phyloP scores from a whole-genome alignment of 2,888 invertebrate species.

The Pristionchus arcanus region DNA sequence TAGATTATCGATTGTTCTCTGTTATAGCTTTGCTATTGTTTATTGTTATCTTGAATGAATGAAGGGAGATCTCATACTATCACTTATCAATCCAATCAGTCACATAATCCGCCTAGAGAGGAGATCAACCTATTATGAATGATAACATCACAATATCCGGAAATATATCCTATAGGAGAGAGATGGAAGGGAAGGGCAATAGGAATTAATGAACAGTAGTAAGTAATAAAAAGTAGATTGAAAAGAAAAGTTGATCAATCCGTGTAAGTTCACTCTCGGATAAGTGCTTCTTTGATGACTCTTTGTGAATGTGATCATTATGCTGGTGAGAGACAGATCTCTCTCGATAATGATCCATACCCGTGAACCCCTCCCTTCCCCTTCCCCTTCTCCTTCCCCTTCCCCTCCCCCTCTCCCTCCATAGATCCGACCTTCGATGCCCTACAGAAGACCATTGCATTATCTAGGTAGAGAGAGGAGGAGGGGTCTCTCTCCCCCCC shows the following conservation, averaged over 20 bases:
- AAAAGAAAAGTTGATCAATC: neutral
- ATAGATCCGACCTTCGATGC: conserved; percentile 48
- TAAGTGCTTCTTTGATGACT: neutral
- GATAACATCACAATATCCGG: conserved; percentile 14
- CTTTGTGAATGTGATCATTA: neutral
- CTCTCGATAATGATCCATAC: conserved; percentile 6
- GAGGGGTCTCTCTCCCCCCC: neutral
- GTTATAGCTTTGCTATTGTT: conserved; percentile 8
- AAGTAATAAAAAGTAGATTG: neutral
- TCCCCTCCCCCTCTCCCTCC: neutral
- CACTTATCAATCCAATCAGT: conserved; percentile 31
- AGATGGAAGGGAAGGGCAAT: neutral
- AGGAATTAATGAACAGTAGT: neutral
- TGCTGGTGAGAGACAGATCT: conserved; percentile 9
- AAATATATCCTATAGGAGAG: neutral
- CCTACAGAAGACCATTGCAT: conserved; percentile 45
- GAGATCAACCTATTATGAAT: conserved; percentile 34
- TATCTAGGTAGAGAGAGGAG: conserved; percentile 8
- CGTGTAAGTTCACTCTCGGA: neutral
- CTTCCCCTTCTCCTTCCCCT: neutral
- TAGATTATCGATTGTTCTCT: conserved; percentile 15
- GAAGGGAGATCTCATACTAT: conserved; percentile 27
- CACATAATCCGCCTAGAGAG: neutral
- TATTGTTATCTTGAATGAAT: conserved; percentile 47
- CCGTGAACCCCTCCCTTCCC: neutral